Base-by-base conservation (phyloP, 2,888 invertebrate species). In the Anagyrus pseudococci region DNA sequence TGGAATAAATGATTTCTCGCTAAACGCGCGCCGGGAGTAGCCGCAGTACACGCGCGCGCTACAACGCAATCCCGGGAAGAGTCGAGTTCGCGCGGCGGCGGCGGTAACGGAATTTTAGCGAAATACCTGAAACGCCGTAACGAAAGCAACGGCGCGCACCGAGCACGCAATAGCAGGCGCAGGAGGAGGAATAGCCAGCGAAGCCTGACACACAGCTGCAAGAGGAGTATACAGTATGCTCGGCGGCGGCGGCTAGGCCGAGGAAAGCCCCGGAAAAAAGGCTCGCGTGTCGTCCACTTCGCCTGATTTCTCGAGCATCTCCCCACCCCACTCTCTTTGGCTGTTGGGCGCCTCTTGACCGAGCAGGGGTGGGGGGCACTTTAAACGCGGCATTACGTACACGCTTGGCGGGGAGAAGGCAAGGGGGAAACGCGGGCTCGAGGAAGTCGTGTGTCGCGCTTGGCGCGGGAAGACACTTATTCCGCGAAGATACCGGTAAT, bases 401-500 rank as follows among this genome's bases (percentile, higher is more conserved):
- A 15, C n/a, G n/a, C n/a, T 37, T 15, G 33, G 10, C 33, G 33
- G 15, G 33, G n/a, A n/a, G n/a, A n/a, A n/a, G 13, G 33, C 33
- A 37, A 37, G 15, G 15, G 4, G 8, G 33, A 15, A 37, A n/a
- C 13, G 33, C 15, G 33, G 33, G 33, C 33, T 15, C 8, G 2
- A 4, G 29, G n/a, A n/a, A n/a, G n/a, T n/a, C n/a, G n/a, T n/a
- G 13, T 37, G 8, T 8, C 15, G 4, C 33, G 3, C 33, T 10
- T 71, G 67, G 67, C 63, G 63, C 67, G 69, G 70, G 70, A 72
- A 71, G 70, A 73, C 68, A 72, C 72, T 72, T 64, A 73, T 75
- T 72, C 74, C 68, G 62, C 72, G 71, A 73, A 76, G 69, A 69
- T 73, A 72, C 69, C 72, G 71, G 71, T 73, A 75, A 73, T 73